Conservation (phyloP, 2,797 vertebrate species). For the Chaetophractus vellerosus region DNA sequence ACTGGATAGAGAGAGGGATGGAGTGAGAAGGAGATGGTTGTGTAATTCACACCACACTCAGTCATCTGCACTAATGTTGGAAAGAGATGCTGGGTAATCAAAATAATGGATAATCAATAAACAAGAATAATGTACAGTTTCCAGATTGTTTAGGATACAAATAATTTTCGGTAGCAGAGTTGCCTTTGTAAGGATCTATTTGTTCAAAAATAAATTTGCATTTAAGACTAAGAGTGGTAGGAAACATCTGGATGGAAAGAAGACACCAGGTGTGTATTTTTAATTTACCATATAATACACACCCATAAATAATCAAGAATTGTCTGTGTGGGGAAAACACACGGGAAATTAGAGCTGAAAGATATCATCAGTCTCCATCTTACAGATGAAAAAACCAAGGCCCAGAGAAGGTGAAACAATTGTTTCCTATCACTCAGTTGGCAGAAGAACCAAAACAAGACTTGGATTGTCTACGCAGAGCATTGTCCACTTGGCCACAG, state of each 20-base stretch:
- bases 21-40: not conserved
- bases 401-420: not conserved
- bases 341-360: conserved; percentile 32
- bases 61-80: not conserved
- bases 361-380: not conserved
- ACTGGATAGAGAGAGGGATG: not conserved
- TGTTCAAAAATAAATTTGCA: conserved; percentile 54
- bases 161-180: conserved; percentile 36
- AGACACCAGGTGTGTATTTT: conserved; percentile 8
- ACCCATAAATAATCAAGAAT: conserved; percentile 34
- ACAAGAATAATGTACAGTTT: not conserved
- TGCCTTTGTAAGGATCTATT: conserved; percentile 16
- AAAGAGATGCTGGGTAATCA: conserved; percentile 6
- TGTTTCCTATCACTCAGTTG: not conserved
- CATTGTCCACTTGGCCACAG: not conserved
- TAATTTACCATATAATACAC: not conserved
- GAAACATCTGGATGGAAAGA: conserved; percentile 12
- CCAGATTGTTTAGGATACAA: not conserved
- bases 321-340: not conserved
- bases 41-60: not conserved
- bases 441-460: not conserved
- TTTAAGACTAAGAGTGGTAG: conserved; percentile 38
- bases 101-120: conserved; percentile 24
- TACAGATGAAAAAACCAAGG: conserved; percentile 26
- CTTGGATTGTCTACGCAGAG: not conserved